Evolutionary conservation across 2,797 vertebrate species (phyloP), one percentile per base, ranked within the genome.

Genomic region (Chloroceryle inda): DNA sequence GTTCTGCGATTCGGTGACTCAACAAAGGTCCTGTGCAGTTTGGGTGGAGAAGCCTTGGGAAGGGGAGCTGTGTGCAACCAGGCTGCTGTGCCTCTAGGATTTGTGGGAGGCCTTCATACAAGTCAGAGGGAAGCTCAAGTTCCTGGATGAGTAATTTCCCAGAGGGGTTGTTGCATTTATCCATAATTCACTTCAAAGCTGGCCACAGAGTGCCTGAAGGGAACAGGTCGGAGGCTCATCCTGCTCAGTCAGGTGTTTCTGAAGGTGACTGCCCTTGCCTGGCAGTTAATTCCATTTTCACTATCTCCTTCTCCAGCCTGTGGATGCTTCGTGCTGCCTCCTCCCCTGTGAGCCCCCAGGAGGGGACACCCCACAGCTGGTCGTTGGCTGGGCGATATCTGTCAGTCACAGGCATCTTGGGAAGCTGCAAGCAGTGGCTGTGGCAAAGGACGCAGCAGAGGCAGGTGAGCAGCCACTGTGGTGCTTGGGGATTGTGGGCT

Each of bases 341-440:
- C 27, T 38, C 2, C 4, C 45, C 2, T 1, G 15, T 31, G 44
- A 67, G 68, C 29, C n/a, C 78, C 14, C 1, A 0, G 10, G 27
- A 78, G 29, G 59, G 64, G 3, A 33, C 31, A 26, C 4, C 40
- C 9, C 1, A 2, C 29, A 29, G 56, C 81, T 40, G 0, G 0
- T 13, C 10, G 5, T 24, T 0, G 2, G 18, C 37, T 0, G 0
- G 47, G 31, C 6, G 0, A 13, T 19, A n/a, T 27, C 49, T 6
- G 4, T n/a, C 27, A 3, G 13, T 10, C 59, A 21, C 40, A 18
- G 76, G 10, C 2, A 0, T 3, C 4, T 37, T 31, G 9, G 63
- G 68, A 71, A 55, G 33, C 13, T 8, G 23, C 9, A 35, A 19
- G 31, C 22, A 5, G 45, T 8, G 23, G 10, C 44, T 0, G 0